Percentiles rank a stretch among this genome's conserved stretches.
Evolutionary conservation across 1,140 invertebrate species (phyloP).

Genomic region (Ridgeia piscesae): DNA sequence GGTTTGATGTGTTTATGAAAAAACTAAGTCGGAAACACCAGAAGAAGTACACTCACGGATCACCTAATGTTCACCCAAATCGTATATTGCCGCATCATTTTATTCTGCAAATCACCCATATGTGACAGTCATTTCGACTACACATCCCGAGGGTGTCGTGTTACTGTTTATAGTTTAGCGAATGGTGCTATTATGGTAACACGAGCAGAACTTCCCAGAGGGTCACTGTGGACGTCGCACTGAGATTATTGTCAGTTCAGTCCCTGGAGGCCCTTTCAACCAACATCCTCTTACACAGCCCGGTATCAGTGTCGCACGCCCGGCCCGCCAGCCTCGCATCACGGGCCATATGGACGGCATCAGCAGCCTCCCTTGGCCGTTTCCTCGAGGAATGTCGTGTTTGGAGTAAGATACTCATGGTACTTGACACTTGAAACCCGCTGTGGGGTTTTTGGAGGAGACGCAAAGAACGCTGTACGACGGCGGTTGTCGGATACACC

Average conservation of each 20-base stretch:
- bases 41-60: too few species aligned
- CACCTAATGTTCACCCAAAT: background rate
- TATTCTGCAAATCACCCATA: background rate
- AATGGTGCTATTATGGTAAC: background rate
- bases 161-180: background rate
- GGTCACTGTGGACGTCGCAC: background rate
- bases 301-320: background rate
- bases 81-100: background rate
- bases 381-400: background rate
- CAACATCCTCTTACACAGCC: background rate
- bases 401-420: background rate
- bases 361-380: background rate
- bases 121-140: too few species aligned
- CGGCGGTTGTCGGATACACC: too few species aligned
- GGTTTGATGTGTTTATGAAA: background rate
- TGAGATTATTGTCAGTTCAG: background rate
- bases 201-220: background rate
- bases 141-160: background rate
- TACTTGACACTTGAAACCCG: background rate
- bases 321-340: too few species aligned
- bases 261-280: background rate
- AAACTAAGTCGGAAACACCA: background rate
- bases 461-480: too few species aligned
- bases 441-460: background rate
- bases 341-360: too few species aligned